These are phyloP conservation scores for Saguinus oedipus DNA, from an alignment of 2,797 vertebrate genomes.

Conservation along the genomic window DNA sequence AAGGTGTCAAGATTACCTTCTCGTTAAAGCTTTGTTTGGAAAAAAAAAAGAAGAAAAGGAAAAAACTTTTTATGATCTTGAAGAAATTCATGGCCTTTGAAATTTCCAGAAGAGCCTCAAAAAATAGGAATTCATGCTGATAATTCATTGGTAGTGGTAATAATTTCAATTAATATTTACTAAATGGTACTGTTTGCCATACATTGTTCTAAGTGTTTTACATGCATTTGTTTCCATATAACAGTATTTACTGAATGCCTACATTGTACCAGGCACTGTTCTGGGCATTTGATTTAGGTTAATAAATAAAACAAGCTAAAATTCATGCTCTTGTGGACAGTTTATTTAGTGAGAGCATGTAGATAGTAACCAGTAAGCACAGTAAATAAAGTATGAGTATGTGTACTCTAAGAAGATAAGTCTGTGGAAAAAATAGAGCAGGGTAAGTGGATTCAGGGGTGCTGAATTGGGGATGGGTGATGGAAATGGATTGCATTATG, in stretches of 20 bases:
- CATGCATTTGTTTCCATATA: background rate
- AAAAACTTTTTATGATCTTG: background rate
- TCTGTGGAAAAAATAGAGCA: background rate
- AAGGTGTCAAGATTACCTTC: conserved; percentile 16
- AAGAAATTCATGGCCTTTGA: conserved; percentile 39
- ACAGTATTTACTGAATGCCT: conserved; percentile 23
- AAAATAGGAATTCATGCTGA: background rate
- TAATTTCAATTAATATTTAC: conserved; percentile 47
- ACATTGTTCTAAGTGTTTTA: conserved; percentile 10
- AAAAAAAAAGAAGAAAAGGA: background rate
- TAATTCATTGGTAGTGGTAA: background rate
- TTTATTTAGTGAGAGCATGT: background rate
- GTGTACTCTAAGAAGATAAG: background rate
- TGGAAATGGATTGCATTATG: background rate
- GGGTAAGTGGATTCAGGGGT: background rate
- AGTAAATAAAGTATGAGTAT: background rate
- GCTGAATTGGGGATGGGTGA: background rate
- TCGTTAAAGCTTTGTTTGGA: conserved; percentile 30
- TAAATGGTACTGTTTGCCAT: background rate
- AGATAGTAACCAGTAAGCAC: background rate
- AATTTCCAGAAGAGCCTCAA: conserved; percentile 12
- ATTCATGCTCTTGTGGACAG: background rate
- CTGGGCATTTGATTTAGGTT: background rate
- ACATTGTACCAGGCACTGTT: background rate
- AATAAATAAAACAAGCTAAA: conserved; percentile 19